Base-by-base conservation (phyloP, 2,888 invertebrate species). In the Peribatodes rhomboidaria region DNA sequence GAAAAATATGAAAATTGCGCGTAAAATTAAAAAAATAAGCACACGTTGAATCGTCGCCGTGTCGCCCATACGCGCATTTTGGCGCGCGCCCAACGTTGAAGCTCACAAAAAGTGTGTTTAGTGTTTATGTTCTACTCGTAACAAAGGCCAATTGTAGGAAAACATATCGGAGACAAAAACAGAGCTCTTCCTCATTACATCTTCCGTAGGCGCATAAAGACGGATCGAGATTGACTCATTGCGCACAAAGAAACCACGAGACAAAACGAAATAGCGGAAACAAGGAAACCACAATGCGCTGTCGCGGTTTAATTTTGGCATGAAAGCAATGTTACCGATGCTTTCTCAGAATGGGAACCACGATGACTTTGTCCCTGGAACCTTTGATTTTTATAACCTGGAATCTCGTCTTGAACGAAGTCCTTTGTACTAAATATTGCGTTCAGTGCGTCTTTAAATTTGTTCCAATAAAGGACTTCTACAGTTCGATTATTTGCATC, bases 201-300 rank as follows among this genome's bases (percentile, higher is more conserved):
- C 79, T 82, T 81, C 79, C 80, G 81, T 70, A 57, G 74, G 77
- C 63, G 68, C 58, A 68, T 74, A 71, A 74, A 73, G 75, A 46
- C 77, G 68, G 68, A 77, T 72, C 71, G 72, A 72, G 70, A 75
- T 76, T 86, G 85, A 87, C 69, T 85, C 87, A 88, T 52, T 55
- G 47, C 70, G 70, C 72, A 89, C 89, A 89, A 89, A 88, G 88
- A 79, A 74, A 73, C 73, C 71, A 70, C 81, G 78, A 77, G 74
- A 83, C 84, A 86, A 89, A 86, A 88, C 75, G 76, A 85, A 81
- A 79, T 80, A 55, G 60, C 56, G 59, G 59, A 56, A 44, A 53
- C 31, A 50, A 82, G 80, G 81, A 46, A 22, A 46, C 2, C 11
- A 7, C 35, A 22, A 55, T 50, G 59, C 35, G 50, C 31, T 42